Conservation (phyloP, 2,797 vertebrate species). For the Sebastes flavidus region DNA sequence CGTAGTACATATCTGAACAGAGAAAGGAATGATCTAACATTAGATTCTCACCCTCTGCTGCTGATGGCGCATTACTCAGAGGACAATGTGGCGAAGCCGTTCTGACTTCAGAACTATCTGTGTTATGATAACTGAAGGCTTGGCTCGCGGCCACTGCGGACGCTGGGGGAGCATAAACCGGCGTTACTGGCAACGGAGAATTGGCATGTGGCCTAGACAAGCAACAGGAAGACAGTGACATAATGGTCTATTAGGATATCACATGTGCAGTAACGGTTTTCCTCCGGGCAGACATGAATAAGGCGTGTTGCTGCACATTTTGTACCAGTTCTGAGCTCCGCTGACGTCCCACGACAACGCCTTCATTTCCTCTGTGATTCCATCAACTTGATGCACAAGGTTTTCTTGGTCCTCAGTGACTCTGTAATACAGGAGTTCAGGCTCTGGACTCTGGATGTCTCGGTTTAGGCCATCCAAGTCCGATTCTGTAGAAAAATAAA, state of each 20-base stretch:
- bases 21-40: constrained; percentile 10
- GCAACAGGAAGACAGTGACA: constrained; percentile 18
- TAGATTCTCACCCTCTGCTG: constrained; percentile 46
- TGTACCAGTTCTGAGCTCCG: constrained; percentile 34
- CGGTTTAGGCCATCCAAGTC: constrained; percentile 28
- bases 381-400: background rate
- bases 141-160: constrained; percentile 33
- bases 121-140: constrained; percentile 55
- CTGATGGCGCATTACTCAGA: constrained; percentile 15
- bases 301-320: background rate
- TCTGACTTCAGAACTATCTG: constrained; percentile 39
- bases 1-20: constrained; percentile 1
- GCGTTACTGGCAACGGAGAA: constrained; percentile 9
- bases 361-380: constrained; percentile 4
- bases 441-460: constrained; percentile 61
- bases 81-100: constrained; percentile 29
- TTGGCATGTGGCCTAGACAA: constrained; percentile 43
- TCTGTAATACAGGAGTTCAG: constrained; percentile 49
- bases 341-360: background rate
- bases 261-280: background rate
- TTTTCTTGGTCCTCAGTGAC: constrained; percentile 29
- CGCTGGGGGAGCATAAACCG: background rate
- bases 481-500: constrained; percentile 22
- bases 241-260: constrained; percentile 2
- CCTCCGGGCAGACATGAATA: background rate